A percentile compares a stretch with the other conserved stretches of the same genome.
phyloP scores from a whole-genome alignment of 2,797 vertebrate genomes.

The Pempheris klunzingeri region DNA sequence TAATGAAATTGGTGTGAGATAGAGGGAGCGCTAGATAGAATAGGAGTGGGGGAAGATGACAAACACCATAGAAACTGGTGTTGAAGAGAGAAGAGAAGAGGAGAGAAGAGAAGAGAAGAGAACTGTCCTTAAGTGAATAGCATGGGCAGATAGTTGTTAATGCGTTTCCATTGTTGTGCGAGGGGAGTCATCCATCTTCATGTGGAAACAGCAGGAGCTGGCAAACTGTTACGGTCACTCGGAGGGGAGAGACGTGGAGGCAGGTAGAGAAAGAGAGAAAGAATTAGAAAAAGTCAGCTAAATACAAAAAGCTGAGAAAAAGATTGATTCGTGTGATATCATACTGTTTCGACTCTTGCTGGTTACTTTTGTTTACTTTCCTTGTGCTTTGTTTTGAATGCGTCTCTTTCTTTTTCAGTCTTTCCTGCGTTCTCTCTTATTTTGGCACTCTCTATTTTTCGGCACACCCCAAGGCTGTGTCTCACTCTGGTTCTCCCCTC shows the following conservation, averaged over 20 bases:
- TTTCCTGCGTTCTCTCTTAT: constrained; percentile 4
- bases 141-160: constrained; percentile 54
- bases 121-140: constrained; percentile 28
- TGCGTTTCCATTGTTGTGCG: constrained; percentile 52
- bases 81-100: neutral
- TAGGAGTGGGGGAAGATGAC: neutral
- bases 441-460: constrained; percentile 29
- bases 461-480: constrained; percentile 48
- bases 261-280: constrained; percentile 1
- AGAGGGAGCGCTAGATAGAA: constrained; percentile 13
- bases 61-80: constrained; percentile 3
- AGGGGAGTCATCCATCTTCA: constrained; percentile 67
- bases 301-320: constrained; percentile 1
- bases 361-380: constrained; percentile 7
- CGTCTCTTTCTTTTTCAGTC: neutral
- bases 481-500: constrained; percentile 42
- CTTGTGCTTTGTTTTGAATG: constrained; percentile 6
- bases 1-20: constrained; percentile 50
- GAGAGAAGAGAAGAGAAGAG: constrained; percentile 3
- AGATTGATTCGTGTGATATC: neutral
- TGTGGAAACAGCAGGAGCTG: constrained; percentile 60
- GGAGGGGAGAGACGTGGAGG: constrained; percentile 17
- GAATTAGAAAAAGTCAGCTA: neutral
- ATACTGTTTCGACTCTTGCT: neutral
- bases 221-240: constrained; percentile 29